A percentile compares a stretch with the other conserved stretches of the same genome.
Evolutionary conservation across 2,888 invertebrate genomes (phyloP).

Genomic region (Seira musarum): DNA sequence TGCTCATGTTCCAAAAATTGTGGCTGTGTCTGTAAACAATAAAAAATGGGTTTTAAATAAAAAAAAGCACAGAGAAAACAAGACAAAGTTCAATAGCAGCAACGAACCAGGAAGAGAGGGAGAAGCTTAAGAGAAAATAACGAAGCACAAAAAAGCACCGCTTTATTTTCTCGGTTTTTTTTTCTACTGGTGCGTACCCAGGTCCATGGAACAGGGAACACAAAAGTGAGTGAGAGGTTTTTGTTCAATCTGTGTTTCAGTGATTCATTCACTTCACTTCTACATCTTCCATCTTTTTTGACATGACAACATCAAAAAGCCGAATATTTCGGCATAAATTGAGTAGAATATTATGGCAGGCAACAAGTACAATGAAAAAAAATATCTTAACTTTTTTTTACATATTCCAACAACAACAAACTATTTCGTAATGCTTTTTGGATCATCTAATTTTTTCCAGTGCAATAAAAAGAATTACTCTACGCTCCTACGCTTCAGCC

Average conservation of each 20-base stretch:
- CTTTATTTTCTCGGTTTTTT: too few relatives aligned
- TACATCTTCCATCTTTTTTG: slow-evolving; percentile 1
- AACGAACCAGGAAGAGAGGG: slow-evolving; percentile 33
- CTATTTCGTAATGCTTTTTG: not conserved
- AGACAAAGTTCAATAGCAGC: slow-evolving; percentile 35
- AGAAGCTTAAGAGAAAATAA: slow-evolving; percentile 6
- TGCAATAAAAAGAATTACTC: too few relatives aligned
- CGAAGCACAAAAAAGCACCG: too few relatives aligned
- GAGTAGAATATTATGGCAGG: not conserved
- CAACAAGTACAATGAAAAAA: not conserved
- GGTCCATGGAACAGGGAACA: not conserved
- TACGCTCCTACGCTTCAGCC: not conserved
- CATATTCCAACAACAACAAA: not conserved
- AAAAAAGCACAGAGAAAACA: slow-evolving; percentile 15
- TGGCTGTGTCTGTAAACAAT: not conserved
- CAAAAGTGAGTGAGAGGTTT: not conserved
- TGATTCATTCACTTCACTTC: slow-evolving; percentile 1
- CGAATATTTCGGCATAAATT: slow-evolving; percentile 6
- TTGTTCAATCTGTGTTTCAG: too few relatives aligned
- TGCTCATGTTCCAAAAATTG: not conserved
- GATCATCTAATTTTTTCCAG: too few relatives aligned
- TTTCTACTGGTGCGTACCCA: too few relatives aligned
- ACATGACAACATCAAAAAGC: slow-evolving; percentile 13
- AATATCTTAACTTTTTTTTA: not conserved
- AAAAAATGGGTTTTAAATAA: slow-evolving; percentile 1